Base-by-base conservation (phyloP, 1,140 invertebrate species). In the Gonatopus flavifemur region DNA sequence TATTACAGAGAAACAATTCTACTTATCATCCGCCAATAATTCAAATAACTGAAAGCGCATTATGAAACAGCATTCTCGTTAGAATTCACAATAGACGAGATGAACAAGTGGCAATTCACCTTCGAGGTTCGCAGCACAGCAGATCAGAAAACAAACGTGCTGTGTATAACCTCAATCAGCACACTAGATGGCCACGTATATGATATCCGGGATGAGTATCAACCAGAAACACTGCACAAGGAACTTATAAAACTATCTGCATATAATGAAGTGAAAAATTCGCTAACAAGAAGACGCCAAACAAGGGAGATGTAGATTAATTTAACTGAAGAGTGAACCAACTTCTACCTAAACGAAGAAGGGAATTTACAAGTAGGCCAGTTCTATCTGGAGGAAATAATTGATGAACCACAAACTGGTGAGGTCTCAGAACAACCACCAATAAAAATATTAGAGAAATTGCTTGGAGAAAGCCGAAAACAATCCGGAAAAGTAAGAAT, bases 81-180 rank as follows among this genome's bases (percentile, higher is more conserved):
- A 8, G 25, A 33, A 5, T 33, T 33, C 32, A 33, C 32, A 33
- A 33, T 15, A 33, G 13, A 15, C 4, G 39, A 24, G 9, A 70
- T 71, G 63, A 57, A 66, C 3, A 68, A 62, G 25, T 59, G 68
- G 18, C 50, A 58, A 32, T 72, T 69, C 54, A 51, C 64, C 46
- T 71, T 71, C 43, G 32, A 18, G 52, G 52, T 67, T 5, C 54
- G 55, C 49, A 10, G 46, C 12, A 13, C 53, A 49, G 12, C 37
- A 41, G 59, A 69, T 59, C 58, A 54, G 51, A 71, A 69, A 59
- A 46, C 65, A 38, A 69, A 69, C 32, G 51, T 66, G 30, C 52
- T 66, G n/a, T 67, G 63, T 39, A 47, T 64, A 60, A 64, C 66
- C 49, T 68, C 66, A 49, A 68, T 69, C 37, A 57, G 8, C 1